Evolutionary conservation across 2,113 vertebrate species (phyloP).

Genomic region (Plectropomus leopardus): DNA sequence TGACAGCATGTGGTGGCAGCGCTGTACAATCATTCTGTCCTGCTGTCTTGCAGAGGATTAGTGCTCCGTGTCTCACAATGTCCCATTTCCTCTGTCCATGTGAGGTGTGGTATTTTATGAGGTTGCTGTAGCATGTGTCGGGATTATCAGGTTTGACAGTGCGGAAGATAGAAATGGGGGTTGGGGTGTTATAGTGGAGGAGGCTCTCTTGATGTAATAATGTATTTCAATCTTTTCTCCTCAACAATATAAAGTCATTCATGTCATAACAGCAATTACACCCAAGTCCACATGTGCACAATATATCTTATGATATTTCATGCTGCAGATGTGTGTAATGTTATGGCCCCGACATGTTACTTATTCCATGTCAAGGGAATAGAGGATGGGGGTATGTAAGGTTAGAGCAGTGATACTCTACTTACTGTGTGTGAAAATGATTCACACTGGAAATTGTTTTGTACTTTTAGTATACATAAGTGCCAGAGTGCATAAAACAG

Average conservation of each 20-base stretch:
- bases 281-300: constrained; percentile 16
- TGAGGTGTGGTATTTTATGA: constrained; percentile 38
- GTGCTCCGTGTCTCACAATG: constrained; percentile 35
- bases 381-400: constrained; percentile 23
- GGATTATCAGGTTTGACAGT: constrained; percentile 57
- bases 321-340: constrained; percentile 12
- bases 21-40: constrained; percentile 32
- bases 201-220: background rate
- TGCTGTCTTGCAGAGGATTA: constrained; percentile 59
- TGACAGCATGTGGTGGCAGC: constrained; percentile 49
- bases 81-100: constrained; percentile 47
- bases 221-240: constrained; percentile 28
- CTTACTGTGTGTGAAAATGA: no score
- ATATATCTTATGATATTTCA: constrained; percentile 20
- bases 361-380: constrained; percentile 27
- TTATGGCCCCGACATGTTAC: background rate
- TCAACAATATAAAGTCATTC: background rate
- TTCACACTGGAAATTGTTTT: no score
- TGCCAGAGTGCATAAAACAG: no score
- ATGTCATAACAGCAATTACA: constrained; percentile 1
- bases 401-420: no score
- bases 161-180: constrained; percentile 34
- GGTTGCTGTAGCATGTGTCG: constrained; percentile 46
- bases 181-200: background rate
- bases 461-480: no score